A percentile compares a stretch with the other conserved stretches of the same genome.
Evolutionary conservation across 53 echinoderm and acorn worm genomes (phyloP).

Genomic region (Holothuria leucospilota): DNA sequence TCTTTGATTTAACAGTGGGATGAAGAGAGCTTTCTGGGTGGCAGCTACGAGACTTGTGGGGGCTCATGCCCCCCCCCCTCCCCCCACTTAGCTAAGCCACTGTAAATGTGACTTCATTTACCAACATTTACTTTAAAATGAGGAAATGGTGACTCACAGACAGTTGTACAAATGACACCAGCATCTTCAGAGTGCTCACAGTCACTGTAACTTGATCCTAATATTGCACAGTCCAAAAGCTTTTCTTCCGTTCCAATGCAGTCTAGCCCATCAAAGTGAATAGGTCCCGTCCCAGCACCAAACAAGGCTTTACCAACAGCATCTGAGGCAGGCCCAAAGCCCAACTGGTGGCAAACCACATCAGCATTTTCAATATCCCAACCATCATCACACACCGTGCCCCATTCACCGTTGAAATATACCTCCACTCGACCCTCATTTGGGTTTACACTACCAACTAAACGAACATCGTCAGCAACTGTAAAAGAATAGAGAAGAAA

Average conservation of each 20-base stretch:
- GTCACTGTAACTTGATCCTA: slow-evolving; percentile 55
- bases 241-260: slow-evolving; percentile 63
- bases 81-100: no score
- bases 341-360: slow-evolving; percentile 74
- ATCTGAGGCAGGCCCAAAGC: slow-evolving; percentile 47
- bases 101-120: no score
- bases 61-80: no score
- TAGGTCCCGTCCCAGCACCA: slow-evolving; percentile 61
- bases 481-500: background rate
- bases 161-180: slow-evolving; percentile 56
- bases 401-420: slow-evolving; percentile 70
- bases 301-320: slow-evolving; percentile 15
- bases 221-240: slow-evolving; percentile 45
- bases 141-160: slow-evolving; percentile 7
- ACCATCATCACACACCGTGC: slow-evolving; percentile 73
- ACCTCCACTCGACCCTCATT: slow-evolving; percentile 76
- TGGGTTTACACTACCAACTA: slow-evolving; percentile 6
- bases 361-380: slow-evolving; percentile 62
- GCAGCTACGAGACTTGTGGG: no score
- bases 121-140: background rate
- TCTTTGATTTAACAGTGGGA: no score
- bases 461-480: slow-evolving; percentile 17
- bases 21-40: no score
- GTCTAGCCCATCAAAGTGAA: slow-evolving; percentile 62
- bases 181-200: slow-evolving; percentile 75